These are phyloP conservation scores for Dexiosoma caninum DNA, from an alignment of 2,888 invertebrate species.

Conservation along the genomic window DNA sequence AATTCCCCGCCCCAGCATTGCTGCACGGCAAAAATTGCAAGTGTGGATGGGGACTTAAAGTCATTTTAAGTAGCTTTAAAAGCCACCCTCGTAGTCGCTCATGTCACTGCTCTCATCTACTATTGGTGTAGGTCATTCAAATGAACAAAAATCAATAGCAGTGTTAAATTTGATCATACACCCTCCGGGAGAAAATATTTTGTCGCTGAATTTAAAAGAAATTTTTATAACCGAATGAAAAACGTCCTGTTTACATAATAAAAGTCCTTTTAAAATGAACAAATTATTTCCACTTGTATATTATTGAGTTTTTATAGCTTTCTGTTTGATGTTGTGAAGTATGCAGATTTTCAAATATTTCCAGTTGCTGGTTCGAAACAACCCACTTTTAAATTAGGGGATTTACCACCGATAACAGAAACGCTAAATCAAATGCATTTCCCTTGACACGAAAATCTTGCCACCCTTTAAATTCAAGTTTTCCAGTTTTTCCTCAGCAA, in stretches of 20 bases:
- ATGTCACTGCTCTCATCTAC: too few relatives aligned
- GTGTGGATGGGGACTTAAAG: too few relatives aligned
- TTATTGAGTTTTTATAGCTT: background rate
- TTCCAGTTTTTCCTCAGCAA: slow-evolving; percentile 7
- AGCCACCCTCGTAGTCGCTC: too few relatives aligned
- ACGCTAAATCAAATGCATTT: slow-evolving; percentile 10
- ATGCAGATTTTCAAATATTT: slow-evolving; percentile 25
- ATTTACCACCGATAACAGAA: slow-evolving; percentile 18
- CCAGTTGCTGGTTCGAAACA: background rate
- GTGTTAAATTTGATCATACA: too few relatives aligned
- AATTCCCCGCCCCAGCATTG: too few relatives aligned
- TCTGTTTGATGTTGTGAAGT: slow-evolving; percentile 24
- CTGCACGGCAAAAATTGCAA: too few relatives aligned
- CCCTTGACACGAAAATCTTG: background rate
- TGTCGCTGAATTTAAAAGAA: too few relatives aligned
- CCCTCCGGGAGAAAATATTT: too few relatives aligned
- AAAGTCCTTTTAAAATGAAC: background rate
- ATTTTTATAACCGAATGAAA: background rate
- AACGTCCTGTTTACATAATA: background rate
- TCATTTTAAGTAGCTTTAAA: too few relatives aligned
- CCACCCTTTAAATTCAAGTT: slow-evolving; percentile 5
- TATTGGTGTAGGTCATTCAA: too few relatives aligned
- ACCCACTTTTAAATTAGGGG: background rate
- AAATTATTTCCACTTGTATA: background rate
- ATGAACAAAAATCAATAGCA: too few relatives aligned